A percentile compares a stretch with the other conserved stretches of the same genome.
These are phyloP conservation scores for Gymnocephalus cernua DNA, from an alignment of 2,113 vertebrate species.

Conservation along the genomic window DNA sequence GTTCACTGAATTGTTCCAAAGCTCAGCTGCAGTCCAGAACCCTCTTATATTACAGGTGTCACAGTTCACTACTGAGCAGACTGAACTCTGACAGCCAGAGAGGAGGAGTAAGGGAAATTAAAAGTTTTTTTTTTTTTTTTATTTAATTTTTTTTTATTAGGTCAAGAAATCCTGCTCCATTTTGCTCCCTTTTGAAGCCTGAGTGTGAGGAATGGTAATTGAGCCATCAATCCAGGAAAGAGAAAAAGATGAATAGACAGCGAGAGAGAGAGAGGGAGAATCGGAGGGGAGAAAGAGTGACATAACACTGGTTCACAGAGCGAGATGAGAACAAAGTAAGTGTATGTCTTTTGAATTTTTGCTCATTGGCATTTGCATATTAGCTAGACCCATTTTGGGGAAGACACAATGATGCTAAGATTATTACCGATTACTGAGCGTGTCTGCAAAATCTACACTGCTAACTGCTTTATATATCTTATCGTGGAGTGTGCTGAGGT, in stretches of 20 bases:
- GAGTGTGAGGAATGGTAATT: constrained; percentile 72
- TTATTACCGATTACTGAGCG: background rate
- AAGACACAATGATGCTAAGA: constrained; percentile 5
- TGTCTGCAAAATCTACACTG: background rate
- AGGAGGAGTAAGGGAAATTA: constrained; percentile 49
- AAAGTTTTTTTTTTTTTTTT: constrained; percentile 19
- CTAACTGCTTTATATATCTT: background rate
- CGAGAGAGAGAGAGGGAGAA: constrained; percentile 8
- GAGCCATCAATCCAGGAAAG: constrained; percentile 73
- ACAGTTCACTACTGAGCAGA: constrained; percentile 46
- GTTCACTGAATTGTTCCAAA: constrained; percentile 55
- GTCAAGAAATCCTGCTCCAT: constrained; percentile 57
- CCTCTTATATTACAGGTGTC: constrained; percentile 61
- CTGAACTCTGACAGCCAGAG: constrained; percentile 51
- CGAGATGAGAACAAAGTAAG: constrained; percentile 31
- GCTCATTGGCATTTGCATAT: constrained; percentile 5
- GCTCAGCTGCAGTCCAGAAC: constrained; percentile 53
- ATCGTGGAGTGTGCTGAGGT: background rate
- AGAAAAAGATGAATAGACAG: constrained; percentile 63
- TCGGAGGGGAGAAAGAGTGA: background rate
- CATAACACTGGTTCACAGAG: constrained; percentile 18
- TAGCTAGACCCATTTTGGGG: background rate
- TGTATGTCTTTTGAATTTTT: constrained; percentile 12
- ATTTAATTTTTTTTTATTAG: constrained; percentile 28
- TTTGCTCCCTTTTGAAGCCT: constrained; percentile 61